Evolutionary conservation across 2,113 vertebrate genomes (phyloP).

Genomic region (Struthidea cinerea): DNA sequence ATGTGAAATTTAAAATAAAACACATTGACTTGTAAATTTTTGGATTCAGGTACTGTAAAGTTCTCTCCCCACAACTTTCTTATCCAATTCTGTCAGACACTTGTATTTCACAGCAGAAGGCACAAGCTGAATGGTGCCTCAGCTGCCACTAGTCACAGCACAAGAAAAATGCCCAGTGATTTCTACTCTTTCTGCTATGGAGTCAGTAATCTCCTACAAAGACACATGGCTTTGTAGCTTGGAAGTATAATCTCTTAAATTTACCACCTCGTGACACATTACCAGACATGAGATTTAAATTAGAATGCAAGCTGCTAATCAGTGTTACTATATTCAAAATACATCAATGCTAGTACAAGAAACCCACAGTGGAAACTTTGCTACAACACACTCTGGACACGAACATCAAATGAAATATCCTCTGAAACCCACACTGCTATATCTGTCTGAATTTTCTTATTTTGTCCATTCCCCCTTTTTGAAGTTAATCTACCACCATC

Average conservation of each 20-base stretch:
- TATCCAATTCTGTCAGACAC: not conserved
- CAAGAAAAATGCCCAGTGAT: not conserved
- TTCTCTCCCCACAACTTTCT: not conserved
- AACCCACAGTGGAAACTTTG: not conserved
- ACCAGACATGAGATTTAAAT: not conserved
- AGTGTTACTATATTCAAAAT: not conserved
- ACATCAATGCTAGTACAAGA: not conserved
- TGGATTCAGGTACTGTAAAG: not conserved
- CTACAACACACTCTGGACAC: not conserved
- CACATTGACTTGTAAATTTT: rapidly evolving
- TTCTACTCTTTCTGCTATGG: not conserved
- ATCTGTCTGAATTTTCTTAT: not conserved
- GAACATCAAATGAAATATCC: not conserved
- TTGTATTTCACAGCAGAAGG: not conserved
- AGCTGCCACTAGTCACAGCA: not conserved
- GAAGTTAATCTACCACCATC: not conserved
- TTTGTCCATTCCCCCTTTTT: not conserved
- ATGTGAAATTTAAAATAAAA: not conserved
- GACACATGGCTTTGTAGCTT: not conserved
- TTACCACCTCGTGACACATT: not conserved
- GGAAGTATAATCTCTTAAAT: not conserved
- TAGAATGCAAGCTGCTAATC: not conserved
- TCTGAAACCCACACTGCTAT: not conserved
- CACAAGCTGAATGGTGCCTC: not conserved
- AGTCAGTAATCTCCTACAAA: not conserved